phyloP scores from a whole-genome alignment of 2,113 vertebrate species.

The Dipodomys ordii region DNA sequence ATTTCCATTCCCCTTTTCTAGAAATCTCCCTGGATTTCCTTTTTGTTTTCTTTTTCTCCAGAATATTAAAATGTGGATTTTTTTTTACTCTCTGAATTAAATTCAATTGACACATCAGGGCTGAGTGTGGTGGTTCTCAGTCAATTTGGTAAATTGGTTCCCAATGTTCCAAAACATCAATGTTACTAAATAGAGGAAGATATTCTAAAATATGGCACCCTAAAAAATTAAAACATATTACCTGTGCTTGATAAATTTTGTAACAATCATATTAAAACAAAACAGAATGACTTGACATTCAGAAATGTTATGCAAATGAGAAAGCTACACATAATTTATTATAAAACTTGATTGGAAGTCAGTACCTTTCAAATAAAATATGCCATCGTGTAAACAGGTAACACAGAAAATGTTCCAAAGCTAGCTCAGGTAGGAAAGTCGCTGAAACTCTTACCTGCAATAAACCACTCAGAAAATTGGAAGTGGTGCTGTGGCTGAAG shows the following conservation, averaged over 20 bases:
- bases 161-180: slow-evolving; percentile 35
- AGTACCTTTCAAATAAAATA: slow-evolving; percentile 53
- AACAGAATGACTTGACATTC: background rate
- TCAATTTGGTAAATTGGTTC: too few relatives aligned
- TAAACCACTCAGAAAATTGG: too few relatives aligned
- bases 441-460: too few relatives aligned
- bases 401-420: background rate
- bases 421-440: too few relatives aligned
- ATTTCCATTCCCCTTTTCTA: background rate
- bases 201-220: background rate
- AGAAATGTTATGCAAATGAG: slow-evolving; percentile 21
- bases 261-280: slow-evolving; percentile 39
- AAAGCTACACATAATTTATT: slow-evolving; percentile 19
- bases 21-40: background rate
- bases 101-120: background rate
- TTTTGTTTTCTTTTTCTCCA: background rate
- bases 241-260: slow-evolving; percentile 9
- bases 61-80: background rate
- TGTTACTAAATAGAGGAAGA: background rate
- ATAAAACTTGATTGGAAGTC: background rate
- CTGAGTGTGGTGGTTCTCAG: too few relatives aligned
- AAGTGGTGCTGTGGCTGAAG: too few relatives aligned
- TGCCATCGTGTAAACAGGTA: slow-evolving; percentile 26
- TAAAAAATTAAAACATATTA: slow-evolving; percentile 27
- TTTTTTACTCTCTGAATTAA: background rate